Evolutionary conservation across 2,113 vertebrate species (phyloP).

Genomic region (Campylomormyrus tamandua): DNA sequence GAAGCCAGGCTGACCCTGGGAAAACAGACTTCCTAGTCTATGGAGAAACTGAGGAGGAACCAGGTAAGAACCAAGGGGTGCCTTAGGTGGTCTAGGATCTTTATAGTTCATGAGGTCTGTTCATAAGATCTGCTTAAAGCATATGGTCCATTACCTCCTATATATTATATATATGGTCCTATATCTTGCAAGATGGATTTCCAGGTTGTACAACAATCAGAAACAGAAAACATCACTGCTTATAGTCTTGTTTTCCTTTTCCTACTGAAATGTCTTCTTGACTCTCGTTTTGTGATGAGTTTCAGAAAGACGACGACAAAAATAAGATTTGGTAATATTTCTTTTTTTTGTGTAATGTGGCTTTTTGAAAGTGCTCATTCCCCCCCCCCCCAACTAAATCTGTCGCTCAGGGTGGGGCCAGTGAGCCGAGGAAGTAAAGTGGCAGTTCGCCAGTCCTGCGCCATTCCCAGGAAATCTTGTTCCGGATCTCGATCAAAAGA

Average conservation of each 20-base stretch:
- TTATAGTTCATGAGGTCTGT: not conserved
- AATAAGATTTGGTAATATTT: constrained; percentile 52
- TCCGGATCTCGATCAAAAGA: not conserved
- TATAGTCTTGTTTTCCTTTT: not conserved
- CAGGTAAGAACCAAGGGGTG: constrained; percentile 43
- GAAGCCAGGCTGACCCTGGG: constrained; percentile 48
- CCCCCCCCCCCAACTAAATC: not conserved
- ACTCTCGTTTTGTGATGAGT: constrained; percentile 8
- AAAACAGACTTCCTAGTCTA: constrained; percentile 47
- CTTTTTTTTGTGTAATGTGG: constrained; percentile 58
- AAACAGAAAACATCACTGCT: not conserved
- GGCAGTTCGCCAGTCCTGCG: not conserved
- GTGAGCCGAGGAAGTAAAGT: constrained; percentile 33
- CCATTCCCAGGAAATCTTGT: constrained; percentile 25
- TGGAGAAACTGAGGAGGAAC: constrained; percentile 47
- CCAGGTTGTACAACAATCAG: not conserved
- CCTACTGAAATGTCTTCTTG: not conserved
- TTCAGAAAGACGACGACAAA: constrained; percentile 37
- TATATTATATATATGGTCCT: not conserved
- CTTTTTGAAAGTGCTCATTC: constrained; percentile 60
- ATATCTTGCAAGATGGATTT: not conserved
- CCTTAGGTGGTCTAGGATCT: not conserved
- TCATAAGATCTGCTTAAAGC: not conserved
- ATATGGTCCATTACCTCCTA: not conserved
- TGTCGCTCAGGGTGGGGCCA: constrained; percentile 52